Base-by-base conservation (phyloP, 2,113 vertebrate genomes). In the Apus apus region DNA sequence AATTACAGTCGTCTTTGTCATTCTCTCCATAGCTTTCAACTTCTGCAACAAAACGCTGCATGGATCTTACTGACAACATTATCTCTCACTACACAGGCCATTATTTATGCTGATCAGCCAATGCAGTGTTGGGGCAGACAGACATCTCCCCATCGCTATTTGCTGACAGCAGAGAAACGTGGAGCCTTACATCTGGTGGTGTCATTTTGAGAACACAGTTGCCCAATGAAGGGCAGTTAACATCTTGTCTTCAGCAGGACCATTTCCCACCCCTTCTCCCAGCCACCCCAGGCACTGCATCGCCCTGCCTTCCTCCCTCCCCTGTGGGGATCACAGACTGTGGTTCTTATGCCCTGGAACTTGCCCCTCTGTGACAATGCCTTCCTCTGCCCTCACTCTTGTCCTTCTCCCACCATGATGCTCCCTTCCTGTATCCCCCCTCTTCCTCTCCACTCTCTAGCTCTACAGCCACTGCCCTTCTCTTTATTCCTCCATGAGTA, bases 1-100 rank as follows among this genome's bases (percentile, higher is more conserved):
- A 96, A 95, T 96, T 95, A 86, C n/a, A 84, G 38, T 51, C 1
- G 0, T 62, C 56, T 82, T 62, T 85, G 70, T 87, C 86, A 64
- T 40, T 92, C 68, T 82, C 87, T 92, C 73, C 8, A 10, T 25
- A 73, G 62, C 77, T 95, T 91, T 94, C 80, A 93, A 82, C 58
- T 94, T 87, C 84, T 89, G 66, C 64, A 72, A 62, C 40, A 76
- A 93, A 93, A 75, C 0, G 4, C 23, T n/a, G 51, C 80, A 30
- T 9, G 43, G 83, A 83, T 77, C 82, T 76, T 82, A 57, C 70
- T 85, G 84, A 87, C 89, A 85, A 66, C 77, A 85, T 62, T 89
- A 75, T 68, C 87, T 87, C 74, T 76, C 40, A 40, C 74, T 62
- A 57, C 32, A 38, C 70, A 79, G 70, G 36, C 61, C 64, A 29